Base-by-base conservation (phyloP, 2,797 vertebrate species). In the Pelobates cultripes region DNA sequence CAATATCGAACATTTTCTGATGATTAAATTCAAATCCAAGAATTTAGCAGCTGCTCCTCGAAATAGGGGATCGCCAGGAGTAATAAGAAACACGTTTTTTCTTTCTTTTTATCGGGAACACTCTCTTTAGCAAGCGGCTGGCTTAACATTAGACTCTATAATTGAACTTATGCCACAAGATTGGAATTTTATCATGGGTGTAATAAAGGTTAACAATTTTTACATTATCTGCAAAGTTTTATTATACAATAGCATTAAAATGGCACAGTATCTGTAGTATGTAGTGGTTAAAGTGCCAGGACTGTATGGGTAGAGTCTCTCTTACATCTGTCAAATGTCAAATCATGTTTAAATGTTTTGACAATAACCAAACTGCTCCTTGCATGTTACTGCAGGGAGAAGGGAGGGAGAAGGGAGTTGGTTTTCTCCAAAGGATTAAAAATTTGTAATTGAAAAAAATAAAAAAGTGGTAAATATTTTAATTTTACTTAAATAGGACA, bases 11-110 rank as follows among this genome's bases (percentile, higher is more conserved):
- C 66, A 43, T 43, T 4, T 71, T 53, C 15, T 43, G n/a, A 53
- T 70, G 42, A 70, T 70, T 70, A 71, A 51, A 71, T 71, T 53
- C 3, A 51, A 51, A 53, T 71, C 44, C 13, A 8, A 17, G n/a
- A 70, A 15, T 13, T 9, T 51, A 40, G n/a, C 70, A 53, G 70
- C 44, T 47, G 45, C n/a, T 53, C 8, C 9, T 71, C 51, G 44
- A 45, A 43, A 14, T 10, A 5, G 42, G 70, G 13, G 4, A 70
- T 44, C 40, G 43, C 68, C 70, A 71, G 14, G 12, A 71, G 70
- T 51, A 4, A 71, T 28, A 71, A 14, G 44, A 15, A 70, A 7
- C 42, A 44, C 7, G 14, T 3, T 8, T n/a, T 45, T 44, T 3
- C 28, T 28, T 28, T 28, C 28, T 28, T 57, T 17, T 44, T n/a